These are phyloP conservation scores for Lates japonicus DNA, from an alignment of 2,797 vertebrate genomes.

Conservation along the genomic window DNA sequence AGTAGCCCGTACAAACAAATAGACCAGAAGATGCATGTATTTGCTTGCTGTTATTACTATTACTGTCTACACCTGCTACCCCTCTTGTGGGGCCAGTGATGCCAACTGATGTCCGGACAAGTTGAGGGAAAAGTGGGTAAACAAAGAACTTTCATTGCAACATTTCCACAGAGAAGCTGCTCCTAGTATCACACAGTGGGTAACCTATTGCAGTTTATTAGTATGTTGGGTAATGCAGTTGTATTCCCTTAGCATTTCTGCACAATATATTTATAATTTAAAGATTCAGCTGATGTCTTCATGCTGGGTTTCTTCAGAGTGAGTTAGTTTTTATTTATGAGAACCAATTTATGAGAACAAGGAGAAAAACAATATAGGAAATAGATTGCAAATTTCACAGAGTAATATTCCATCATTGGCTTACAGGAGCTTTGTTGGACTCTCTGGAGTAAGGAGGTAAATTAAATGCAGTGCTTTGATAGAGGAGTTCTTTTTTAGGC, in stretches of 20 bases:
- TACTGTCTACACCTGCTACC: neutral
- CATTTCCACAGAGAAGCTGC: neutral
- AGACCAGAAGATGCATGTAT: neutral
- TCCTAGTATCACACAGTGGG: neutral
- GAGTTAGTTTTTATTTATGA: neutral
- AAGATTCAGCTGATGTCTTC: neutral
- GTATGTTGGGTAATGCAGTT: neutral
- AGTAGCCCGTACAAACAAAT: neutral
- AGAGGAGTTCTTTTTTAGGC: slow-evolving; percentile 18
- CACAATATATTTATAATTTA: neutral
- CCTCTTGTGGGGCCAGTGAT: neutral
- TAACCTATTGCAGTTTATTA: neutral
- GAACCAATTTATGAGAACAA: no score
- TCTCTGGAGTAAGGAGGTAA: slow-evolving; percentile 9
- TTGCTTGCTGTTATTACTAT: slow-evolving; percentile 3
- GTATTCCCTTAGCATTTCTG: neutral
- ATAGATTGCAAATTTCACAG: neutral
- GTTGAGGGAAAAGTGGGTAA: neutral
- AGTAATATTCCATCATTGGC: neutral
- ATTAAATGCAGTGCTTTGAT: slow-evolving; percentile 25
- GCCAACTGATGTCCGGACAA: neutral
- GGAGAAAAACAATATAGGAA: no score
- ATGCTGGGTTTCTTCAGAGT: neutral
- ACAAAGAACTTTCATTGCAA: neutral
- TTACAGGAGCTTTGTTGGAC: slow-evolving; percentile 13